Evolutionary conservation across 2,797 vertebrate species (phyloP), one percentile per base, ranked within the genome.

Genomic region (Gouania willdenowi): DNA sequence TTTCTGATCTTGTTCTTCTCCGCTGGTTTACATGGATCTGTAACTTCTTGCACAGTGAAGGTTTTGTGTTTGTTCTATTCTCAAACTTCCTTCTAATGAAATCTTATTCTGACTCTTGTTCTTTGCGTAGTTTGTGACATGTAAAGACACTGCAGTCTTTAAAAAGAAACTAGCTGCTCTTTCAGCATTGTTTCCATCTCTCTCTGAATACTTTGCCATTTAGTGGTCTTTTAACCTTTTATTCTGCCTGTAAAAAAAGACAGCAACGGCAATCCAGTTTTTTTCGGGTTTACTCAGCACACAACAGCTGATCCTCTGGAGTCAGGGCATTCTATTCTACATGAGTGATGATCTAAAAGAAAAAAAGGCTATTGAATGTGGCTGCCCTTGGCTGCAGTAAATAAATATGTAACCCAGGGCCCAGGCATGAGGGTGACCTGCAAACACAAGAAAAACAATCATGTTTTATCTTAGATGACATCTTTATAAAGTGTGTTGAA

Each of bases 171-270:
- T 16, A 36, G 60, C 50, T 17, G 32, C 57, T 60, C 40, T 60
- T 60, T 65, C 67, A 64, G 57, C 66, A 81, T 77, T 71, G 41
- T 77, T 81, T 81, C 74, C 58, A 71, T 69, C 63, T 75, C 71
- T 67, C 58, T 68, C 57, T 63, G 53, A 71, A 54, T 71, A 58
- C 56, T 67, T 51, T 62, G 46, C 56, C 73, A 52, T 62, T 61
- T 64, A 72, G 45, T 66, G 58, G n/a, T n/a, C n/a, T n/a, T n/a
- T n/a, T n/a, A n/a, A n/a, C n/a, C n/a, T n/a, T n/a, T n/a, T n/a
- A n/a, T n/a, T n/a, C n/a, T n/a, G n/a, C n/a, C n/a, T n/a, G n/a
- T n/a, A n/a, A n/a, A n/a, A n/a, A n/a, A n/a, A n/a, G n/a, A n/a
- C n/a, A n/a, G n/a, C n/a, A n/a, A n/a, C n/a, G n/a, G n/a, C n/a